Evolutionary conservation across 2,888 invertebrate species (phyloP).

Genomic region (Mythimna impura): DNA sequence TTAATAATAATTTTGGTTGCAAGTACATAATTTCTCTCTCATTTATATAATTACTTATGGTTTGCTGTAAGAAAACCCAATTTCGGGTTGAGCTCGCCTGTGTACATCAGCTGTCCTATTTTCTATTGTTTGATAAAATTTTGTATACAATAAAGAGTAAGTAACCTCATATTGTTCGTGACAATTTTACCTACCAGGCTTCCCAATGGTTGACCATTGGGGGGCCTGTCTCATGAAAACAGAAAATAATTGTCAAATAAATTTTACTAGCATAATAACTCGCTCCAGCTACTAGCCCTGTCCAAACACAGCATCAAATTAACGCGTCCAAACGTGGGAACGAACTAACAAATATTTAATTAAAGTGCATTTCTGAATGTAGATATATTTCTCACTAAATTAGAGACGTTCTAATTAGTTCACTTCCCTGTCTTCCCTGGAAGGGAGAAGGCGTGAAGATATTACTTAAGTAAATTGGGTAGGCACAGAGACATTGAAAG

Average conservation of each 20-base stretch:
- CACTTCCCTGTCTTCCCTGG: slow-evolving; percentile 22
- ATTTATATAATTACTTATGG: too few relatives aligned
- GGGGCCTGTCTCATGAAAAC: background rate
- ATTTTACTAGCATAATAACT: slow-evolving; percentile 21
- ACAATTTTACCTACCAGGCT: too few relatives aligned
- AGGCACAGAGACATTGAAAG: slow-evolving; percentile 10
- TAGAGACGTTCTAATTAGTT: slow-evolving; percentile 55
- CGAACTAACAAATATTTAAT: slow-evolving; percentile 38
- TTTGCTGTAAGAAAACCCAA: too few relatives aligned
- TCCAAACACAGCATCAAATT: slow-evolving; percentile 49
- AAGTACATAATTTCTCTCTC: too few relatives aligned
- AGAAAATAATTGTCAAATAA: background rate
- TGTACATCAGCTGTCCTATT: too few relatives aligned
- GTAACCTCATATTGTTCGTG: too few relatives aligned
- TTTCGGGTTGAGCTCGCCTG: too few relatives aligned
- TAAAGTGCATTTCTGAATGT: slow-evolving; percentile 44
- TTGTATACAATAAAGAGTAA: too few relatives aligned
- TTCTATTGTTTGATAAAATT: too few relatives aligned
- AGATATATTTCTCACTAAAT: slow-evolving; percentile 51
- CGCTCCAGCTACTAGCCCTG: slow-evolving; percentile 17
- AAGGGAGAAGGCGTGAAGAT: slow-evolving; percentile 37
- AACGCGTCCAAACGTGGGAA: slow-evolving; percentile 58
- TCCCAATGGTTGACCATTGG: too few relatives aligned
- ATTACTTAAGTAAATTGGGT: slow-evolving; percentile 45
- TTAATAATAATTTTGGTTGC: too few relatives aligned